Evolutionary conservation across 1,140 invertebrate genomes (phyloP).

Genomic region (Meloidogyne exigua): DNA sequence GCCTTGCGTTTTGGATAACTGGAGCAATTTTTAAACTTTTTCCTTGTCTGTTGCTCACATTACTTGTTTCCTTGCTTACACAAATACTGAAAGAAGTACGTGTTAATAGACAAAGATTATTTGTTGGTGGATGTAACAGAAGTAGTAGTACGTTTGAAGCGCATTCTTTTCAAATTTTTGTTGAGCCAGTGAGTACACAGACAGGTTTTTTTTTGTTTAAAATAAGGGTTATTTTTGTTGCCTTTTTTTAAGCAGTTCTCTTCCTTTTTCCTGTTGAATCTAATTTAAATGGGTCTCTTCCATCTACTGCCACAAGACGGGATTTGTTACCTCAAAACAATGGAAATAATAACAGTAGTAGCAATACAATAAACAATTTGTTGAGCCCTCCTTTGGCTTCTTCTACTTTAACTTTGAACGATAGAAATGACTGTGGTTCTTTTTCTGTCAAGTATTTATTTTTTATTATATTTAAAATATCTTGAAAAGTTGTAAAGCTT

Average conservation of each 20-base stretch:
- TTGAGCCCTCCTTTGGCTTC: background rate
- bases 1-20: slow-evolving; percentile 63
- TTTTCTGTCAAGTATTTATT: background rate
- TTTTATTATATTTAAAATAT: too few relatives aligned
- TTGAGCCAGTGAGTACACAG: background rate
- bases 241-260: background rate
- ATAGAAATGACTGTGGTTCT: background rate
- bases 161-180: background rate
- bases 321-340: background rate
- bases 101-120: slow-evolving; percentile 40
- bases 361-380: background rate
- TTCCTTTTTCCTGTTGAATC: background rate
- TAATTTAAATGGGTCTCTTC: background rate
- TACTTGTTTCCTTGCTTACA: slow-evolving; percentile 57
- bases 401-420: slow-evolving; percentile 13
- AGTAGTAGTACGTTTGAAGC: background rate
- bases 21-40: slow-evolving; percentile 60
- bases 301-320: background rate
- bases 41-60: slow-evolving; percentile 52
- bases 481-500: too few relatives aligned
- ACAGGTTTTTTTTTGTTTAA: background rate
- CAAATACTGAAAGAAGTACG: slow-evolving; percentile 58
- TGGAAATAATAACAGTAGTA: background rate
- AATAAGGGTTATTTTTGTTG: background rate
- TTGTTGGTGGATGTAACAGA: slow-evolving; percentile 22